Percentiles rank a stretch among this genome's conserved stretches.
These are phyloP conservation scores for Araneus ventricosus DNA, from an alignment of 1,140 invertebrate species.

Conservation along the genomic window DNA sequence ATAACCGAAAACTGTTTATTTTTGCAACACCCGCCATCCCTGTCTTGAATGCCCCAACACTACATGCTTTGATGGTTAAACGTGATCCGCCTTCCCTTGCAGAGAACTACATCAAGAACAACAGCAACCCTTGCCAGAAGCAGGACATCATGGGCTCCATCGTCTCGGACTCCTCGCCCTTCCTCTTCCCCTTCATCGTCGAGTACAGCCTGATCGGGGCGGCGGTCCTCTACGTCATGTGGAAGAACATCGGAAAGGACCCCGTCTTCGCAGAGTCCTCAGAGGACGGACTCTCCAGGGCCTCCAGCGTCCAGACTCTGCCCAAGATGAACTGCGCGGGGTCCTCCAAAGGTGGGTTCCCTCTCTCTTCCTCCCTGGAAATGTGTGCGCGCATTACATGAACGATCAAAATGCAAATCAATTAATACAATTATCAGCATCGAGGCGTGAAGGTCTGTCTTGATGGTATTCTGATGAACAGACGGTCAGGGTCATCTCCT, in stretches of 20 bases:
- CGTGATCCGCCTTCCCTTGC: background rate
- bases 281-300: slow-evolving; percentile 48
- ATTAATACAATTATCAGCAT: too few species aligned
- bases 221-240: slow-evolving; percentile 96
- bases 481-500: too few species aligned
- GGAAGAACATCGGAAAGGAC: slow-evolving; percentile 89
- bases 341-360: slow-evolving; percentile 85
- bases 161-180: slow-evolving; percentile 90
- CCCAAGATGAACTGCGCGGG: slow-evolving; percentile 85
- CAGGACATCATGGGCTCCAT: slow-evolving; percentile 84
- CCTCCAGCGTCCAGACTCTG: slow-evolving; percentile 64
- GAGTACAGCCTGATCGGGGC: slow-evolving; percentile 98
- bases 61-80: too few species aligned
- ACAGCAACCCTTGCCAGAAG: slow-evolving; percentile 76
- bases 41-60: too few species aligned
- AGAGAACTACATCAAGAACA: slow-evolving; percentile 76
- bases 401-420: too few species aligned
- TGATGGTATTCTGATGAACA: too few species aligned
- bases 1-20: too few species aligned
- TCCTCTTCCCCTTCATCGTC: slow-evolving; percentile 97
- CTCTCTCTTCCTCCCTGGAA: too few species aligned
- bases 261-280: slow-evolving; percentile 47
- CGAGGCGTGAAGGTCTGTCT: too few species aligned
- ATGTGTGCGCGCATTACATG: too few species aligned
- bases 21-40: too few species aligned